Percentiles rank a stretch among this genome's conserved stretches.
These are phyloP conservation scores for Propsilocerus akamusi DNA, from an alignment of 1,140 invertebrate species.

Conservation along the genomic window DNA sequence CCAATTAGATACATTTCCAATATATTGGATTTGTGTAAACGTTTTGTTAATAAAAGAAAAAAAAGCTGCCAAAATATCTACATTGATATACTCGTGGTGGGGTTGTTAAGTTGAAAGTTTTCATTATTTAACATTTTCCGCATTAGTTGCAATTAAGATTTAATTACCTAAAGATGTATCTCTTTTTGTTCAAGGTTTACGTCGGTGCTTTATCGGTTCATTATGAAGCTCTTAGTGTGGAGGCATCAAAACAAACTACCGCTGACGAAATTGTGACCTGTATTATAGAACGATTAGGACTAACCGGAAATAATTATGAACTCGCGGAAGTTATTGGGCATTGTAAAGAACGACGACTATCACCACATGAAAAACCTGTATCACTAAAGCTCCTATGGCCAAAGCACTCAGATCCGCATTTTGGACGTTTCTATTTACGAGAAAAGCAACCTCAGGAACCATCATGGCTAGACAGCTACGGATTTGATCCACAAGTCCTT, in stretches of 20 bases:
- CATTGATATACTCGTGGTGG: too few relatives aligned
- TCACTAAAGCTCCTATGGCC: constrained; percentile 88
- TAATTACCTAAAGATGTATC: not conserved
- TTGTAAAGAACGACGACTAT: constrained; percentile 81
- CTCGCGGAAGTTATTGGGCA: constrained; percentile 79
- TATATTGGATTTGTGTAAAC: too few relatives aligned
- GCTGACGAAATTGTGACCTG: constrained; percentile 77
- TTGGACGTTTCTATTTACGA: constrained; percentile 57
- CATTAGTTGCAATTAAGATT: not conserved
- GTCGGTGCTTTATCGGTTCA: constrained; percentile 73
- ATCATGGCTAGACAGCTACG: constrained; percentile 67
- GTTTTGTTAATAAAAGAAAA: too few relatives aligned
- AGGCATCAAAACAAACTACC: constrained; percentile 79
- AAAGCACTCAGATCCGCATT: constrained; percentile 36
- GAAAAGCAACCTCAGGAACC: constrained; percentile 56
- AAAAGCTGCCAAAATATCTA: too few relatives aligned
- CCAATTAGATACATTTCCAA: too few relatives aligned
- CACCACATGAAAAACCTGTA: constrained; percentile 71
- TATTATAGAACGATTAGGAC: constrained; percentile 54
- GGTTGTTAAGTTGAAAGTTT: too few relatives aligned
- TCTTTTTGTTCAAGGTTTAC: constrained; percentile 48
- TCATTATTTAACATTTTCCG: too few relatives aligned
- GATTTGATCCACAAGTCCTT: constrained; percentile 76
- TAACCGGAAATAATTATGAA: constrained; percentile 47
- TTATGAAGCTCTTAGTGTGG: constrained; percentile 78